Conservation (phyloP, 2,113 vertebrate species). For the Daubentonia madagascariensis region DNA sequence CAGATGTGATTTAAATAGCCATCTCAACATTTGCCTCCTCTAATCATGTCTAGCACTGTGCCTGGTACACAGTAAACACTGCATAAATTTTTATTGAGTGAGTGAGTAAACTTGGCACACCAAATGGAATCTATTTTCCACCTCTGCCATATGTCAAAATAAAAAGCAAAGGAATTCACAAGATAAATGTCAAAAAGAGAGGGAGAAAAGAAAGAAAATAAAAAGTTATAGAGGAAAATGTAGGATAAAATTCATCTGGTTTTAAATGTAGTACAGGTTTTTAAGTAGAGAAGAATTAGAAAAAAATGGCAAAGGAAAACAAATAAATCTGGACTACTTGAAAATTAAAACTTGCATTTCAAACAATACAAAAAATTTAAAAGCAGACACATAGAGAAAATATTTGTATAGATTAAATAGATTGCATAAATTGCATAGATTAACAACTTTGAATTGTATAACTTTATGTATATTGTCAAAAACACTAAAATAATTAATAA, state of each 20-base stretch:
- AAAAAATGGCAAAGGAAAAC: conserved; percentile 21
- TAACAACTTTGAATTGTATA: neutral
- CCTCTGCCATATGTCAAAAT: neutral
- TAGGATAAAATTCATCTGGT: neutral
- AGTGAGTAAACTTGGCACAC: neutral
- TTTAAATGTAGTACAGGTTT: neutral
- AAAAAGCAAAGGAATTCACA: neutral
- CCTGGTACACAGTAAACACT: neutral
- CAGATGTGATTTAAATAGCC: neutral
- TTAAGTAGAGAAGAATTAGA: neutral
- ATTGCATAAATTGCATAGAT: neutral
- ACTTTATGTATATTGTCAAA: neutral
- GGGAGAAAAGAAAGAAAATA: neutral
- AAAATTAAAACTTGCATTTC: neutral
- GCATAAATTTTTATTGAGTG: neutral
- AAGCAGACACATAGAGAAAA: neutral
- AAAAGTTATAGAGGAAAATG: neutral
- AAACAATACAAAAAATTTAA: neutral
- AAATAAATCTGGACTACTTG: neutral
- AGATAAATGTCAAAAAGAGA: neutral
- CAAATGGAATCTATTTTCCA: neutral
- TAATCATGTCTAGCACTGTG: neutral
- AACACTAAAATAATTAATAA: neutral
- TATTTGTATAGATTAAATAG: neutral
- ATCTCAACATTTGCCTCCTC: neutral